Evolutionary conservation across 2,888 invertebrate genomes (phyloP).

Genomic region (Sinodicranocentrus sp.): DNA sequence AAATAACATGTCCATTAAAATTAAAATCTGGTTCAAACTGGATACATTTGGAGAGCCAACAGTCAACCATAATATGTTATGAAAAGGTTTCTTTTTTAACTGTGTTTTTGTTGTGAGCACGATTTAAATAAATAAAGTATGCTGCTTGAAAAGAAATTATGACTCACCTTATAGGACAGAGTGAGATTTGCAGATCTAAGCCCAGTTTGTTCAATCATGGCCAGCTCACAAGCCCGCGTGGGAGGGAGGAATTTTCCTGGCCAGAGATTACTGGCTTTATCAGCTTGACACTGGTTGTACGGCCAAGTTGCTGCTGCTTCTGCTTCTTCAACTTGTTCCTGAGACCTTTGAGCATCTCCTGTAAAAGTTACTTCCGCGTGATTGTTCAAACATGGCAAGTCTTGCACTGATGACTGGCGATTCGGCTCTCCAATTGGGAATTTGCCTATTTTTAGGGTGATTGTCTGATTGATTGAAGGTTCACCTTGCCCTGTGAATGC

Average conservation of each 20-base stretch:
- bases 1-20: not conserved
- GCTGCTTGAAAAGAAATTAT: too few relatives aligned
- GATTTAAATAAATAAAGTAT: too few relatives aligned
- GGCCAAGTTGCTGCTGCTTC: conserved; percentile 43
- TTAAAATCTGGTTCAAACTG: not conserved
- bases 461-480: conserved; percentile 66
- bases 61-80: too few relatives aligned
- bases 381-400: conserved; percentile 64
- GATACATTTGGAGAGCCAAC: not conserved
- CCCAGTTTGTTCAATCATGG: conserved; percentile 70
- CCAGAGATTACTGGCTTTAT: conserved; percentile 65
- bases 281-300: conserved; percentile 68
- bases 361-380: conserved; percentile 64
- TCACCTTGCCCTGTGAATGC: conserved; percentile 72
- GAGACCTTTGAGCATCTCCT: conserved; percentile 65
- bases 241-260: conserved; percentile 72
- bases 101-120: too few relatives aligned
- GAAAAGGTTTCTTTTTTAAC: too few relatives aligned
- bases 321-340: conserved; percentile 66
- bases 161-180: conserved; percentile 69
- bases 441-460: conserved; percentile 64
- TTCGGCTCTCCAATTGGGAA: conserved; percentile 49
- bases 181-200: conserved; percentile 68
- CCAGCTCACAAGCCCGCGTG: conserved; percentile 66
- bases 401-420: conserved; percentile 54